These are phyloP conservation scores for Xyliphius kryptos DNA, from an alignment of 2,113 vertebrate species.

Conservation along the genomic window DNA sequence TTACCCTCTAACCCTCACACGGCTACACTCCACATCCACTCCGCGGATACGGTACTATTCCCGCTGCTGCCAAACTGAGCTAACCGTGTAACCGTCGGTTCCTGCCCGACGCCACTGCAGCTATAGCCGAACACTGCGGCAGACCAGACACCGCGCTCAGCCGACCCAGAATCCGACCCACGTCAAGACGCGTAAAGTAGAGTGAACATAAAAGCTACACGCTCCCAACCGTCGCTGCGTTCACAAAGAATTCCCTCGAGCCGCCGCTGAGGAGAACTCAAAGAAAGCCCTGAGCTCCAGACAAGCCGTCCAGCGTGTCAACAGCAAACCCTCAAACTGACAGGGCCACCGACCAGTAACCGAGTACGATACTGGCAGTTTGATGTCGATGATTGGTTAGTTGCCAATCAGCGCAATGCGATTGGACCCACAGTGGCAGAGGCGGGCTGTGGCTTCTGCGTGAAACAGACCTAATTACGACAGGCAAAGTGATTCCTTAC, in stretches of 20 bases:
- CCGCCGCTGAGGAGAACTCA: constrained; percentile 1
- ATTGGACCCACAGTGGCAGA: constrained; percentile 1
- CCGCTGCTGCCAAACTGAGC: too few species aligned
- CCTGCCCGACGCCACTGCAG: too few species aligned
- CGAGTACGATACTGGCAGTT: background rate
- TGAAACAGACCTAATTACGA: background rate
- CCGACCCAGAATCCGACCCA: too few species aligned
- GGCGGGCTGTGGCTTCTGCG: background rate
- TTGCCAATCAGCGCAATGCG: background rate
- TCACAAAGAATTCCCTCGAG: background rate
- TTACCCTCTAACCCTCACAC: too few species aligned
- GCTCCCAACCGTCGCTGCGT: background rate
- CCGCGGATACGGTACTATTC: too few species aligned
- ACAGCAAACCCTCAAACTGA: background rate
- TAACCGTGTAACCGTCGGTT: too few species aligned
- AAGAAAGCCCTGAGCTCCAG: background rate
- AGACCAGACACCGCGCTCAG: too few species aligned
- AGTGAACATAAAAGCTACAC: too few species aligned
- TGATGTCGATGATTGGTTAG: constrained; percentile 15
- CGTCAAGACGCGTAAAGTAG: too few species aligned
- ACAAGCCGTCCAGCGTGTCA: constrained; percentile 27
- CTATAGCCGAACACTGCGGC: too few species aligned
- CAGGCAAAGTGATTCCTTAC: background rate
- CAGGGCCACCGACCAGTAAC: constrained; percentile 22
- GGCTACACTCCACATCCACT: too few species aligned